A percentile compares a stretch with the other conserved stretches of the same genome.
These are phyloP conservation scores for Albula glossodonta DNA, from an alignment of 2,113 vertebrate species.

Conservation along the genomic window DNA sequence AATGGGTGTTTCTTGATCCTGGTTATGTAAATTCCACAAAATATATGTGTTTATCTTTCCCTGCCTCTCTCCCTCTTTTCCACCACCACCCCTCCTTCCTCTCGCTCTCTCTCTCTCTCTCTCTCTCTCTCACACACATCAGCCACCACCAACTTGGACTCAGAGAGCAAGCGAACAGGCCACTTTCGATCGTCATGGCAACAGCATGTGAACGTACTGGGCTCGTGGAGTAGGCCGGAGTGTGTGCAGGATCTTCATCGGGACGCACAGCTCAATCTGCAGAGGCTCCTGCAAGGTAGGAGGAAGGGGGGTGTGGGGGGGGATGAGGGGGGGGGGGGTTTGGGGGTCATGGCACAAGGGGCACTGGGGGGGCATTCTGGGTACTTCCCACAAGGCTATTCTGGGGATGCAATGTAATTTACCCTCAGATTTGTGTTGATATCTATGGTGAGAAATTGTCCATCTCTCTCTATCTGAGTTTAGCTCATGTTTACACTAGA, in stretches of 20 bases:
- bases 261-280: constrained; percentile 81
- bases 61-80: neutral
- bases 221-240: constrained; percentile 71
- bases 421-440: neutral
- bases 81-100: neutral
- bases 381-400: neutral
- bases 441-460: neutral
- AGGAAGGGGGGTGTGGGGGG: neutral
- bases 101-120: neutral
- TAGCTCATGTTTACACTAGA: neutral
- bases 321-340: neutral
- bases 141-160: constrained; percentile 79
- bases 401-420: neutral
- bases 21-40: neutral
- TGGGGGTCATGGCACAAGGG: neutral
- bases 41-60: neutral
- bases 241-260: constrained; percentile 81
- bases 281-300: constrained; percentile 81
- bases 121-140: constrained; percentile 26
- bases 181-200: constrained; percentile 83
- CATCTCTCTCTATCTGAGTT: neutral
- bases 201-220: constrained; percentile 81
- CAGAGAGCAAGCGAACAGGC: constrained; percentile 72
- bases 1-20: neutral
- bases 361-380: neutral